Base-by-base conservation (phyloP, 2,888 invertebrate species). In the Diaphora mendica region DNA sequence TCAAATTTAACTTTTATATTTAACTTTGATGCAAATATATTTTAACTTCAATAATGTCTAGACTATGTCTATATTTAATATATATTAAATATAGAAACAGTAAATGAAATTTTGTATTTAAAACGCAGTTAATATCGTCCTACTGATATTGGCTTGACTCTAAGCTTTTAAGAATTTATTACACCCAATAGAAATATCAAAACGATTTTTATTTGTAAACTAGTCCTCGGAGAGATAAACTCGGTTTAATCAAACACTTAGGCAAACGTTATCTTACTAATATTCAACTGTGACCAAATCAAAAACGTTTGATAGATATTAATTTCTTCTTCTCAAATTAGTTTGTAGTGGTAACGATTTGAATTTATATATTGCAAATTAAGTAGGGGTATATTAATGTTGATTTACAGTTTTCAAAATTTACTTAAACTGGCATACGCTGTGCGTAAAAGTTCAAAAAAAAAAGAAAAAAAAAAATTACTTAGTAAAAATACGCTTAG, bases 131-230 rank as follows among this genome's bases (percentile, higher is more conserved):
- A 9, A 30, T 64, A 33, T 35, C n/a, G 20, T 26, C 51, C 30
- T 20, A 62, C 26, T 51, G 35, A 51, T 39, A 39, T 65, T 55
- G 33, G 64, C 3, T 17, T n/a, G 39, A 39, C 30, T 23, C 67
- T 15, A 66, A 26, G 67, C 69, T 68, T 79, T 62, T 62, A 59
- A 59, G 42, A 69, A 59, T 42, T 59, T 42, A 69, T 62, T 62
- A 62, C 70, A 70, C 74, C 73, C 68, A 82, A 80, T 84, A 77
- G 75, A 76, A 85, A 81, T 84, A 82, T 83, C 73, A 81, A 84
- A 85, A 86, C 87, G 86, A 87, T 85, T 85, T n/a, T 80, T 78
- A 73, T 82, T 80, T 75, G 79, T 84, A 82, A 87, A 88, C 83
- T 85, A 78, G 80, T 74, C 86, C 85, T 81, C 51, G 55, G 86